Conservation (phyloP, 1,140 invertebrate genomes). For the Phocides pigmalion region DNA sequence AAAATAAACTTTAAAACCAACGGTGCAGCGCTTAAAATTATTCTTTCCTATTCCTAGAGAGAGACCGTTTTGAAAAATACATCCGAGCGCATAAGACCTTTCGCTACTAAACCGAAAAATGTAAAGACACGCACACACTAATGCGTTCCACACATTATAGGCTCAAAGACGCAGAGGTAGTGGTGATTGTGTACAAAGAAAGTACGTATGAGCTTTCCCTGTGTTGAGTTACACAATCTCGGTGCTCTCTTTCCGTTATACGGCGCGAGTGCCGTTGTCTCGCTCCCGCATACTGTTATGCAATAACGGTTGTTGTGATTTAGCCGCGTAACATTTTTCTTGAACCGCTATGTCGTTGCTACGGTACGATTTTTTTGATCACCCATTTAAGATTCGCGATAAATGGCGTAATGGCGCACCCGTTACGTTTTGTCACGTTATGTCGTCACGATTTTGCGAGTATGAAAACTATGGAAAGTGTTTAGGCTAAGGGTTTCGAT, state of each 20-base stretch:
- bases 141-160: constrained; percentile 47
- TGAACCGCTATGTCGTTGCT: constrained; percentile 57
- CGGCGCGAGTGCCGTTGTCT: constrained; percentile 48
- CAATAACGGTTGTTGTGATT: constrained; percentile 80
- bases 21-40: constrained; percentile 50
- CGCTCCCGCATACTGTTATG: constrained; percentile 71
- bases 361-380: constrained; percentile 50
- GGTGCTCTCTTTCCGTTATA: constrained; percentile 55
- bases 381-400: constrained; percentile 50
- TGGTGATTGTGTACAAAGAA: constrained; percentile 71
- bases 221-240: constrained; percentile 78
- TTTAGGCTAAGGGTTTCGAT: background rate
- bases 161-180: constrained; percentile 59
- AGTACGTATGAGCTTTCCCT: constrained; percentile 80
- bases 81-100: constrained; percentile 64
- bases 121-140: constrained; percentile 66
- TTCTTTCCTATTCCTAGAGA: constrained; percentile 49
- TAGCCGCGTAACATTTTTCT: constrained; percentile 78
- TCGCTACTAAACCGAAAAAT: constrained; percentile 57
- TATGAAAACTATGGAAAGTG: background rate
- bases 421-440: constrained; percentile 23
- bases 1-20: constrained; percentile 54
- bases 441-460: background rate
- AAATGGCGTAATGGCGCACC: constrained; percentile 25
- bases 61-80: constrained; percentile 71